Evolutionary conservation across 1,140 invertebrate species (phyloP).

Genomic region (Plectus sambesii): DNA sequence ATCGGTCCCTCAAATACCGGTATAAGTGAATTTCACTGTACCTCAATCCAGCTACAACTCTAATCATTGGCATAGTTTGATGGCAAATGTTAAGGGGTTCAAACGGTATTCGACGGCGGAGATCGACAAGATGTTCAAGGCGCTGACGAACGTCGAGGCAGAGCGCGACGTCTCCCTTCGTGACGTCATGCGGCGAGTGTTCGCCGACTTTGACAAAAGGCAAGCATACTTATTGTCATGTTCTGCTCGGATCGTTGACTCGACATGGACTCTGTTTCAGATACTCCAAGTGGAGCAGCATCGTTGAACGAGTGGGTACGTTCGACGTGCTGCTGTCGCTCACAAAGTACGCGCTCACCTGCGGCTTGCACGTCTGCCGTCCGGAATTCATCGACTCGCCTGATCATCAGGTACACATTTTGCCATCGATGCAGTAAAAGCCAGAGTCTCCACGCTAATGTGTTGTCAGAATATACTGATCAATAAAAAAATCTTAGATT

Average conservation of each 20-base stretch:
- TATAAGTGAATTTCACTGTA: too few species aligned
- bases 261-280: conserved; percentile 44
- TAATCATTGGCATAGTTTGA: too few species aligned
- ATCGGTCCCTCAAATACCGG: too few species aligned
- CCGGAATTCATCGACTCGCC: conserved; percentile 65
- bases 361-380: conserved; percentile 60
- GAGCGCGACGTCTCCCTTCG: conserved; percentile 62
- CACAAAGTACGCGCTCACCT: conserved; percentile 61
- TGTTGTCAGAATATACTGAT: too few species aligned
- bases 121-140: conserved; percentile 61
- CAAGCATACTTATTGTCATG: conserved; percentile 46
- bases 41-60: too few species aligned
- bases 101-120: conserved; percentile 69
- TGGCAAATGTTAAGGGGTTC: conserved; percentile 56
- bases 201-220: conserved; percentile 72
- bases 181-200: conserved; percentile 77
- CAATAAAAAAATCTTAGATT: too few species aligned
- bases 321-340: conserved; percentile 76
- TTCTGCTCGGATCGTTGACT: conserved; percentile 3
- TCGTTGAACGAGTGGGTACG: conserved; percentile 63
- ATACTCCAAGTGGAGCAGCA: conserved; percentile 64
- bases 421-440: conserved; percentile 47
- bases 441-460: too few species aligned
- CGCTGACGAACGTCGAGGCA: conserved; percentile 68
- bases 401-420: too few species aligned